phyloP scores from a whole-genome alignment of 2,888 invertebrate genomes.

The Prosopocoilus inquinatus region DNA sequence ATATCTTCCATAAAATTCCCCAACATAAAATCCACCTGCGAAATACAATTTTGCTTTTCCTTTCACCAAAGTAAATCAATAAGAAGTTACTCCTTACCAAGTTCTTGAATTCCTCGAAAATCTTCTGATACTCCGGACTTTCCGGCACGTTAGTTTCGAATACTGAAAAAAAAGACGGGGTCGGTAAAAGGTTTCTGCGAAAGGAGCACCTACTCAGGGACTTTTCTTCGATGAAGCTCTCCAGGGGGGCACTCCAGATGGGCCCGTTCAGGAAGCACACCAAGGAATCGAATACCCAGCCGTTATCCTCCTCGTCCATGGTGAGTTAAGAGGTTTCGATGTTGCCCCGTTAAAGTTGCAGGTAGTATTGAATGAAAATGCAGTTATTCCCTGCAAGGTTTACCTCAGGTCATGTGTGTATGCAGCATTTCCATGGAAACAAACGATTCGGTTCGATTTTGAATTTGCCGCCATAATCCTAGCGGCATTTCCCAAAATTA shows the following conservation, averaged over 20 bases:
- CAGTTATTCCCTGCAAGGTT: slow-evolving; percentile 7
- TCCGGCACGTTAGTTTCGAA: slow-evolving; percentile 79
- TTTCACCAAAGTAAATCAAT: not conserved
- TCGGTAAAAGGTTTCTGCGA: not conserved
- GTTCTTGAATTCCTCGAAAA: slow-evolving; percentile 85
- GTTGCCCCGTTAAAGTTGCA: not conserved
- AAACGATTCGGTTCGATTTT: slow-evolving; percentile 7
- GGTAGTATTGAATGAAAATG: not conserved
- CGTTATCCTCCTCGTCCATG: slow-evolving; percentile 58
- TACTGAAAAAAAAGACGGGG: slow-evolving; percentile 57
- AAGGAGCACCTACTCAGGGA: slow-evolving; percentile 71
- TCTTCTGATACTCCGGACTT: slow-evolving; percentile 71
- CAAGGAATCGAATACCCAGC: slow-evolving; percentile 90
- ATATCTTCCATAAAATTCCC: slow-evolving; percentile 92
- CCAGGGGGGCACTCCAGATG: slow-evolving; percentile 87
- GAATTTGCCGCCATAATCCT: slow-evolving; percentile 6
- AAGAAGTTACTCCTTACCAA: slow-evolving; percentile 57
- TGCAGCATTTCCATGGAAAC: slow-evolving; percentile 11
- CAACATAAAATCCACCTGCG: slow-evolving; percentile 81
- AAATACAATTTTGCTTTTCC: not conserved
- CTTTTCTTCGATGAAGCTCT: slow-evolving; percentile 90
- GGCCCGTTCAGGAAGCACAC: slow-evolving; percentile 90
- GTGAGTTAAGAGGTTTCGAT: not conserved
- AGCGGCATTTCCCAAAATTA: too few species aligned
- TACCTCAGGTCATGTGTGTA: slow-evolving; percentile 20